Evolutionary conservation across 2,888 invertebrate species (phyloP), one percentile per base, ranked within the genome.

Genomic region (Chrysotoxum bicinctum): DNA sequence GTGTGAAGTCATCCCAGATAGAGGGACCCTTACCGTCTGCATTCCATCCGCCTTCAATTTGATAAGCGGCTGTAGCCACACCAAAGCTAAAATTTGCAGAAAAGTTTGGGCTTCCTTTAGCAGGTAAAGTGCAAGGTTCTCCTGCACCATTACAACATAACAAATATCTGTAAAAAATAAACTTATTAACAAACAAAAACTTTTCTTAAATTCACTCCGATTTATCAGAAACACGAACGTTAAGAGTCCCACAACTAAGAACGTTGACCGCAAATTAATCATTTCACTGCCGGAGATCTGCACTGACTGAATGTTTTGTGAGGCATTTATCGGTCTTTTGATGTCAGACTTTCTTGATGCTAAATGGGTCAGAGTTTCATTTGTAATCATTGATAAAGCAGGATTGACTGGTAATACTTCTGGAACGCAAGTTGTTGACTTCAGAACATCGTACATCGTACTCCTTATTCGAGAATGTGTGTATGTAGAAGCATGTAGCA

Each of bases 21-120:
- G 92, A 94, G 87, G 92, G 91, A 2, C 93, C 92, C 88, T 93
- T 93, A 19, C 92, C 93, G 70, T 89, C 89, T 54, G 83, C 88
- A 87, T 89, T 88, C 89, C 89, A 89, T n/a, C 85, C 89, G 14
- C 89, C 89, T 84, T 89, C 89, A 48, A 89, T 88, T 81, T 89
- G 89, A 84, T 88, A 89, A n/a, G 90, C 89, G 0, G 90, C 88
- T 0, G 89, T 89, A 37, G 89, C 84, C 6, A 88, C 89, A 6
- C 89, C 90, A 82, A 90, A 89, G 19, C 78, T 72, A 77, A 90
- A 90, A 52, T 87, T 56, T 1, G 52, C 40, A 3, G 90, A 89
- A 85, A 90, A 89, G 19, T 81, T 14, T 69, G 79, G 72, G 30
- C 75, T 88, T 12, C 88, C 88, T 7, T 82, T 60, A 8, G 58